These are phyloP conservation scores for Sus cebifrons DNA, from an alignment of 2,797 vertebrate species.

Conservation along the genomic window DNA sequence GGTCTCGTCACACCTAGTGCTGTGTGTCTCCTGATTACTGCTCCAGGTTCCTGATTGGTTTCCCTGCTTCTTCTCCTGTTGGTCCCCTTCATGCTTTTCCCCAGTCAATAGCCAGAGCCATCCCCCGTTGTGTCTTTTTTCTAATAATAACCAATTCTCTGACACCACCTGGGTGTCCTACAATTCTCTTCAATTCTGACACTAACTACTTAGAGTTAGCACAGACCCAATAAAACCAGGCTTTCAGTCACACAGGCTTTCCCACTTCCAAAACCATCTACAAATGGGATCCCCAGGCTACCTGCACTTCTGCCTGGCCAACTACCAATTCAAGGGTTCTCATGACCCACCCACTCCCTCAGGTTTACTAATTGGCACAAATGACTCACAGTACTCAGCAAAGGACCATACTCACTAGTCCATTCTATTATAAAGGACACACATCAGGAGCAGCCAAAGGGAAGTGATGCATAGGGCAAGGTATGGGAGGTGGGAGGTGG, in stretches of 20 bases:
- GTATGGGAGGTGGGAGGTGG: neutral
- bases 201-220: neutral
- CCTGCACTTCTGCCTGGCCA: neutral
- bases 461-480: neutral
- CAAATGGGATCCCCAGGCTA: neutral
- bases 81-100: neutral
- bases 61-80: neutral
- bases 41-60: neutral
- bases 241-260: neutral
- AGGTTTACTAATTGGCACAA: neutral
- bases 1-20: neutral
- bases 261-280: neutral
- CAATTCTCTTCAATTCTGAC: slow-evolving; percentile 12
- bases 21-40: neutral
- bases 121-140: neutral
- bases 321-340: neutral
- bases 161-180: neutral
- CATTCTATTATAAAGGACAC: neutral
- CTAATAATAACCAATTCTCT: slow-evolving; percentile 9
- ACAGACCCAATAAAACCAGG: neutral
- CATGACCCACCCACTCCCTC: neutral
- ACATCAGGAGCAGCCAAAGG: neutral
- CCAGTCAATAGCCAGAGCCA: neutral
- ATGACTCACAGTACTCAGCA: neutral
- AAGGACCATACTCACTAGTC: neutral